A percentile compares a stretch with the other conserved stretches of the same genome.
These are phyloP conservation scores for Chiroxiphia lanceolata DNA, from an alignment of 2,797 vertebrate species.

Conservation along the genomic window DNA sequence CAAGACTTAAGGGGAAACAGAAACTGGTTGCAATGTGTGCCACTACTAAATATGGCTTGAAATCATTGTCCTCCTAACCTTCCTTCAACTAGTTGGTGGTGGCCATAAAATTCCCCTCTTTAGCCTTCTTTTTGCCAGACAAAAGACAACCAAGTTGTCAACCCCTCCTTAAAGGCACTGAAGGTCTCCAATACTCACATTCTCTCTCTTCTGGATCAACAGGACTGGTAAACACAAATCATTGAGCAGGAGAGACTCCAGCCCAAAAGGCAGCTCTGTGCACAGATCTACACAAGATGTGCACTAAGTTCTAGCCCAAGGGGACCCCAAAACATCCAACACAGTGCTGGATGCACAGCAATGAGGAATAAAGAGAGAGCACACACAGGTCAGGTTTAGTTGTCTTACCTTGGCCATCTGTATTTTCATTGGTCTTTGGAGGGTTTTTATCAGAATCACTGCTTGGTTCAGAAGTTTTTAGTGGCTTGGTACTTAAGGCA, in stretches of 20 bases:
- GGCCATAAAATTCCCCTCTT: not conserved
- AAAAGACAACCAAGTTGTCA: not conserved
- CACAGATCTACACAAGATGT: not conserved
- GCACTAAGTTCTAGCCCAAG: not conserved
- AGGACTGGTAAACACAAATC: not conserved
- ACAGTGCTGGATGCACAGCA: not conserved
- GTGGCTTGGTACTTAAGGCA: not conserved
- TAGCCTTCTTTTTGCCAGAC: not conserved
- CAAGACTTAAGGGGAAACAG: not conserved
- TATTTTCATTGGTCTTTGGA: not conserved
- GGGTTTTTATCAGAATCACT: not conserved
- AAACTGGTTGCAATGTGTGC: not conserved
- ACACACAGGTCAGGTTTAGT: not conserved
- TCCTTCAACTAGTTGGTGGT: not conserved
- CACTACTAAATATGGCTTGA: not conserved
- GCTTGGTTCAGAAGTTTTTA: not conserved
- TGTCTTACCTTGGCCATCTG: constrained; percentile 15
- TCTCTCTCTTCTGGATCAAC: not conserved
- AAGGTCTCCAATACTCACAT: not conserved
- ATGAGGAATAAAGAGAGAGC: not conserved
- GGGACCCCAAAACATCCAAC: not conserved
- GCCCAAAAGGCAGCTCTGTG: not conserved
- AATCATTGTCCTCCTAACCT: not conserved
- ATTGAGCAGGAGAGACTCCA: not conserved
- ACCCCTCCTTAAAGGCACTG: not conserved